Percentiles rank a stretch among this genome's conserved stretches.
These are phyloP conservation scores for Bembecia ichneumoniformis DNA, from an alignment of 2,888 invertebrate genomes.

Conservation along the genomic window DNA sequence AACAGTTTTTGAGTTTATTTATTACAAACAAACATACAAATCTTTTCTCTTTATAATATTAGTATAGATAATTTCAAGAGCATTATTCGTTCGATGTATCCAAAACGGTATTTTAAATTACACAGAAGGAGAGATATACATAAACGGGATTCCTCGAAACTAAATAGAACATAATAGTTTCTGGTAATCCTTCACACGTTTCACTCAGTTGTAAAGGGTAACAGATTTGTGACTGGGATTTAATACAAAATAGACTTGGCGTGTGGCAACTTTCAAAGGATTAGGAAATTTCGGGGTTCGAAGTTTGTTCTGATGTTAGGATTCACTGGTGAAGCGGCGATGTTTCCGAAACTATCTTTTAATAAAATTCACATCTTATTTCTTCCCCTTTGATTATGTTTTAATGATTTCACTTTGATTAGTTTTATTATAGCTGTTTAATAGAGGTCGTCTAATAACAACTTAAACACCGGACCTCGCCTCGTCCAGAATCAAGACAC, in stretches of 20 bases:
- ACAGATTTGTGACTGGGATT: constrained; percentile 42
- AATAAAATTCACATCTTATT: too few species aligned
- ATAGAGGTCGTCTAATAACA: constrained; percentile 8
- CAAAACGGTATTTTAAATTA: constrained; percentile 23
- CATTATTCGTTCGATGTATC: constrained; percentile 8
- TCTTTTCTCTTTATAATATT: too few species aligned
- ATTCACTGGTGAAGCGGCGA: background rate
- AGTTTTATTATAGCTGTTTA: background rate
- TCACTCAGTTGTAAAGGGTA: constrained; percentile 28
- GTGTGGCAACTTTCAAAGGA: constrained; percentile 21
- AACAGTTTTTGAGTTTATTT: too few species aligned
- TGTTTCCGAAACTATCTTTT: background rate
- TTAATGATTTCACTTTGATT: too few species aligned
- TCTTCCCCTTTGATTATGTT: too few species aligned
- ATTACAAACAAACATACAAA: too few species aligned
- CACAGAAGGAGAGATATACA: constrained; percentile 13
- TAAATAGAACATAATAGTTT: constrained; percentile 34
- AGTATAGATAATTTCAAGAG: background rate
- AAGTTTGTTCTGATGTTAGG: background rate
- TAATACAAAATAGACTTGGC: constrained; percentile 31
- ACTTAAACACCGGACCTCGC: constrained; percentile 4
- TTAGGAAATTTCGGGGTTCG: constrained; percentile 17
- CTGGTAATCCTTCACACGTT: constrained; percentile 46
- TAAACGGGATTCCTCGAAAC: constrained; percentile 8
- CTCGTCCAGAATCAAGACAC: constrained; percentile 17